A percentile compares a stretch with the other conserved stretches of the same genome.
Conservation (phyloP, 2,113 vertebrate species). For the Gulo gulo region DNA sequence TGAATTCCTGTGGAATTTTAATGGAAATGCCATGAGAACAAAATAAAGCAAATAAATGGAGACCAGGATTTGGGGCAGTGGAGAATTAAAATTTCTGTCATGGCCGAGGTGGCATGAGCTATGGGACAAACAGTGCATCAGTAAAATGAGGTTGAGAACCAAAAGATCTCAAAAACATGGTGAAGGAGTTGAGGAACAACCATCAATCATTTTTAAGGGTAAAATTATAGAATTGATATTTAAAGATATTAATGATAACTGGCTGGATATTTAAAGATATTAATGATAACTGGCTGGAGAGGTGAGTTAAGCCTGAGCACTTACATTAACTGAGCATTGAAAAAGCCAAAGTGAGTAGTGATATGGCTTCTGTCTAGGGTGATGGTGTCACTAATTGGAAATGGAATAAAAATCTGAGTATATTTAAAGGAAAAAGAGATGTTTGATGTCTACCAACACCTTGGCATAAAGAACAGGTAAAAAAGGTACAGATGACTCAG, state of each 20-base stretch:
- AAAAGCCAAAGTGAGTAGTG: neutral
- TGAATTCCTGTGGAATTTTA: neutral
- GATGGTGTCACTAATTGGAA: neutral
- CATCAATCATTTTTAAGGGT: neutral
- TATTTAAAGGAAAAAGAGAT: neutral
- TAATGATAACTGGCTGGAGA: neutral
- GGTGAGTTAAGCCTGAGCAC: neutral
- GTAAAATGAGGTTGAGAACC: neutral
- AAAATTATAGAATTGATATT: neutral
- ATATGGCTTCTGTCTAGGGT: neutral
- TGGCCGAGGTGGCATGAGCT: neutral
- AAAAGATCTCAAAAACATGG: neutral
- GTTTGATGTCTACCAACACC: neutral
- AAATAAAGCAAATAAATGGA: neutral
- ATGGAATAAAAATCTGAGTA: neutral
- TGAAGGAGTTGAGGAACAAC: neutral
- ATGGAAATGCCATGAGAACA: neutral
- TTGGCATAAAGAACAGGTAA: neutral
- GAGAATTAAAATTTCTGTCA: neutral
- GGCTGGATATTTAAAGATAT: neutral
- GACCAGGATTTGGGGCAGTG: neutral
- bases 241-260: neutral
- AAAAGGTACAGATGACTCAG: neutral
- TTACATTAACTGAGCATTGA: neutral
- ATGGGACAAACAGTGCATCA: neutral